Base-by-base conservation (phyloP, 1,140 invertebrate genomes). In the Ptiloglossa arizonensis region DNA sequence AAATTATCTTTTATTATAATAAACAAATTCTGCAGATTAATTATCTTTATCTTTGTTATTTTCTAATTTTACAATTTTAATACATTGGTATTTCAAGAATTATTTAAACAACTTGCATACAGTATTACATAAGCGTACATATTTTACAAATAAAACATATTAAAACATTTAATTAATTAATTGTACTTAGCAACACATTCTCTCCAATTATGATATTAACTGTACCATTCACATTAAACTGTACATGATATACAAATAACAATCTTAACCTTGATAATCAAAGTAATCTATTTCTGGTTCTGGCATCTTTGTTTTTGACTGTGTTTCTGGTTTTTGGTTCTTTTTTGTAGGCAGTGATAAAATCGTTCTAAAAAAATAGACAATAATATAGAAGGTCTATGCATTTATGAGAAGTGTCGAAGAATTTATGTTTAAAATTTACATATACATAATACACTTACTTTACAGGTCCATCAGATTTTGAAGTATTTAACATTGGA, bases 401-500 rank as follows among this genome's bases (percentile, higher is more conserved):
- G 9, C 15, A 44, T 62, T 67, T 63, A 1, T 32, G 9, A 19
- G 24, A 57, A 38, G 24, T 5, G 15, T 24, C 3, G 35, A 48
- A 38, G 13, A 35, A 35, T 41, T 57, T 64, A 35, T 27, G 6
- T 63, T 56, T 38, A 1, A 48, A 50, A 63, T 13, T 72, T 64
- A 48, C 19, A 68, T 46, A 24, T n/a, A n/a, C n/a, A n/a, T 24
- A 80, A 22, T 71, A n/a, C 44, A 67, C 60, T 60, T 90, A 90
- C 89, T 88, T 87, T 68, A 83, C 70, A 71, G 86, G 87, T 35
- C 46, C 81, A 52, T 85, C 82, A 11, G 84, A 70, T 68, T 70
- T 89, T 32, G 79, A 86, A 64, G 90, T 90, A 87, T 94, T 94
- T 62, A 94, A 90, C 86, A 93, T 94, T 15, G 96, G 96, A 63